phyloP scores from a whole-genome alignment of 1,140 invertebrate genomes.

The Rhagoletis zephyria region DNA sequence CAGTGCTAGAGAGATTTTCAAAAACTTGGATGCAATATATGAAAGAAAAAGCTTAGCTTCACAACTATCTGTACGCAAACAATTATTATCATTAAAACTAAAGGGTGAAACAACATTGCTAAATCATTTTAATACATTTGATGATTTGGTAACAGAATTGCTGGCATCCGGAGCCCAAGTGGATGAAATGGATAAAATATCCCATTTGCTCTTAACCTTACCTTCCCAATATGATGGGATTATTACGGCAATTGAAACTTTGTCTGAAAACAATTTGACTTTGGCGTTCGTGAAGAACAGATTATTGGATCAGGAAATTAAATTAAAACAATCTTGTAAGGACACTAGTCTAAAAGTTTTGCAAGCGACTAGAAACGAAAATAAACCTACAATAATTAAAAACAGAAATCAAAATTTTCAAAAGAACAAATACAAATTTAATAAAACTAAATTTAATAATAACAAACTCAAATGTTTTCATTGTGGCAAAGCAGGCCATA shows the following conservation, averaged over 20 bases:
- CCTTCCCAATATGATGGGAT: conserved; percentile 67
- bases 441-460: conserved; percentile 52
- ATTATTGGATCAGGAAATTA: conserved; percentile 71
- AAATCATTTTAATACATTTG: background rate
- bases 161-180: conserved; percentile 66
- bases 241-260: conserved; percentile 72
- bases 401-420: background rate
- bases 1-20: background rate
- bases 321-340: conserved; percentile 61
- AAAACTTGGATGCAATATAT: conserved; percentile 5
- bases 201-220: conserved; percentile 55
- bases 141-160: background rate
- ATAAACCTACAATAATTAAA: no score
- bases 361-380: no score
- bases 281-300: conserved; percentile 70
- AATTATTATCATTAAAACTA: background rate
- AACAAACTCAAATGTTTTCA: conserved; percentile 58
- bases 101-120: background rate
- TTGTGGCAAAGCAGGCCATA: conserved; percentile 60
- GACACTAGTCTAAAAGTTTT: conserved; percentile 59
- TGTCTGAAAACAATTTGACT: conserved; percentile 67
- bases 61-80: no score
- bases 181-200: conserved; percentile 69
- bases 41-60: background rate
- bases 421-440: background rate